Conservation (phyloP, 2,797 vertebrate species). For the Loris lydekkerianus region DNA sequence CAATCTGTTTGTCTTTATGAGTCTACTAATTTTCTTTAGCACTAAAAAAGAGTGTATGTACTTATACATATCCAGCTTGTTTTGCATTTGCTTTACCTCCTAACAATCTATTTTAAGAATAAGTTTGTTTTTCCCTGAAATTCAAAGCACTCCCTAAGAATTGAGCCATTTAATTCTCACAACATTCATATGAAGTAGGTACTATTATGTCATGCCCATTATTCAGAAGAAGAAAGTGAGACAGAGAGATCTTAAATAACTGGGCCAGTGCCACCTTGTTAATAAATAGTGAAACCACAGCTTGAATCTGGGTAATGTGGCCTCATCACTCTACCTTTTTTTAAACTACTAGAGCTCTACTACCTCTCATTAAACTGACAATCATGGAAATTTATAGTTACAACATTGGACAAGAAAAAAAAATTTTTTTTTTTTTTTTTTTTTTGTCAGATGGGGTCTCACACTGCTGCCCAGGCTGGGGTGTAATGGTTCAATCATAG, state of each 20-base stretch:
- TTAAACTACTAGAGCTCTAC: background rate
- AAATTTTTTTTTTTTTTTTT: too few species aligned
- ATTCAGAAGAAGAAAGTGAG: background rate
- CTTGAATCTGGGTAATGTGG: background rate
- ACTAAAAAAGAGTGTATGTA: background rate
- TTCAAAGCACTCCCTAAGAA: background rate
- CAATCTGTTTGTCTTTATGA: background rate
- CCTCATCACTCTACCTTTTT: background rate
- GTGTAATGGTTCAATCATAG: too few species aligned
- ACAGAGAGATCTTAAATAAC: background rate
- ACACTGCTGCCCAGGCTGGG: too few species aligned
- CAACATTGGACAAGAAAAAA: background rate
- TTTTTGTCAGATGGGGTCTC: too few species aligned
- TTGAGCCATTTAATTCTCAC: background rate
- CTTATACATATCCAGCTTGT: background rate
- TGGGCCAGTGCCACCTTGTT: background rate
- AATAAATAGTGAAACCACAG: background rate
- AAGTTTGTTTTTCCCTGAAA: slow-evolving; percentile 12
- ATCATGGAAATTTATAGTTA: background rate
- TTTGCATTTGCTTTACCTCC: background rate
- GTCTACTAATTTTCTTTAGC: background rate
- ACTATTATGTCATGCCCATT: background rate
- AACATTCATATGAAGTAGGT: background rate
- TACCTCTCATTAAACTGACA: background rate
- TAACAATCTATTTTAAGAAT: background rate